These are phyloP conservation scores for Cetonia aurata DNA, from an alignment of 2,888 invertebrate genomes.

Conservation along the genomic window DNA sequence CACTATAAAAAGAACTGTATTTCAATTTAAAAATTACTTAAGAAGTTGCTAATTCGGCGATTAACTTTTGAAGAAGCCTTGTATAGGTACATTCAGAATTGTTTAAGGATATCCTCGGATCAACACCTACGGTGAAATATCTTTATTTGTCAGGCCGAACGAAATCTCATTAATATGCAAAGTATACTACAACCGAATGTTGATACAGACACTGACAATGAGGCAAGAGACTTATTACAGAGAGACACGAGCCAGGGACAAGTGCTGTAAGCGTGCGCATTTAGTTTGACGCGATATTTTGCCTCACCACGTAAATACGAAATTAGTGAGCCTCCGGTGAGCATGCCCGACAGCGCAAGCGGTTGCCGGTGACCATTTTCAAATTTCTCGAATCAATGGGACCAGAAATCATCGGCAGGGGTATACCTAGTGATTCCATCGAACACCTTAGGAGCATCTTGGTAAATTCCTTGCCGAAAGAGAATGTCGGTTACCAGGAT, in stretches of 20 bases:
- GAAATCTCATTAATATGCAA: slow-evolving; percentile 32
- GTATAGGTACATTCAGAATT: too few relatives aligned
- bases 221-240: slow-evolving; percentile 1
- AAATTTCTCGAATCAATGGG: slow-evolving; percentile 48
- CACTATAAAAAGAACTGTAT: too few relatives aligned
- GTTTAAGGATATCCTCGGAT: too few relatives aligned
- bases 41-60: too few relatives aligned
- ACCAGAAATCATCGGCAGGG: slow-evolving; percentile 59
- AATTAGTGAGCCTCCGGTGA: slow-evolving; percentile 46
- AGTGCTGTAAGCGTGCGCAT: slow-evolving; percentile 40
- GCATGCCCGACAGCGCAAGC: slow-evolving; percentile 41
- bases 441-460: slow-evolving; percentile 71
- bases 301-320: slow-evolving; percentile 40
- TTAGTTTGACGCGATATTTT: slow-evolving; percentile 34
- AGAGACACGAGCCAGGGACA: slow-evolving; percentile 38
- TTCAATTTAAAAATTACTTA: too few relatives aligned
- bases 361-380: slow-evolving; percentile 24
- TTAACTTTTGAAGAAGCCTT: too few relatives aligned
- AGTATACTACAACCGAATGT: slow-evolving; percentile 42
- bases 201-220: slow-evolving; percentile 32
- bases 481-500: slow-evolving; percentile 70
- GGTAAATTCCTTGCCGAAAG: slow-evolving; percentile 70
- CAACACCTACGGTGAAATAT: too few relatives aligned
- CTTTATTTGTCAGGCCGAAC: too few relatives aligned
- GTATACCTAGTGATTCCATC: slow-evolving; percentile 68